Base-by-base conservation (phyloP, 2,113 vertebrate genomes). In the Lepus timidus region DNA sequence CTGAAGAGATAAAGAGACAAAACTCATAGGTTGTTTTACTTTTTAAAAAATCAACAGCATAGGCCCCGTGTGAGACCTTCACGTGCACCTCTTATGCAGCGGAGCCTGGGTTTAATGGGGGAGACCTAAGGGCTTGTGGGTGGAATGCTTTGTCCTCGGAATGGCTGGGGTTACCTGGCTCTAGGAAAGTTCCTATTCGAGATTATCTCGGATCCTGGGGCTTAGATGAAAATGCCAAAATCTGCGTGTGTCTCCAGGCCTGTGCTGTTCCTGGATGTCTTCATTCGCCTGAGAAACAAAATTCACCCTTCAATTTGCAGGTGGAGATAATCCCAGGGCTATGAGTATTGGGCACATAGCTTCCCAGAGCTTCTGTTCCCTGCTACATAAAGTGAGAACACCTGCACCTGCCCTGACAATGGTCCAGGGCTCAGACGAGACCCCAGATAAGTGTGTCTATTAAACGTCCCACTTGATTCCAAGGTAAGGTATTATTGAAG, bases 1-100 rank as follows among this genome's bases (percentile, higher is more conserved):
- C 96, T 95, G 92, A 96, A 89, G 96, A 97, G 93, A 95, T 96
- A 97, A 97, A 97, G 96, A 96, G 96, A 97, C 96, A 97, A 97
- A 97, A 92, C 94, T 96, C 95, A 87, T 89, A 88, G 36, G 90
- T 95, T 95, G 92, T 94, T 97, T 97, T 94, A 88, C 95, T 97
- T 96, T 96, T 87, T 62, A 52, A 67, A 80, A 96, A 95, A 79
- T 94, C 95, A 95, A 96, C 96, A 97, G 93, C 85, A 23, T 25
- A 33, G 80, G 88, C 74, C 85, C 93, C 82, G 78, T 31, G 33
- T 92, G 93, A 83, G 88, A 74, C 64, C 91, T 65, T 96, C 86
- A 64, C 29, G 17, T 81, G 88, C 33, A 31, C 73, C 78, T 83
- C 67, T 91, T 80, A 82, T 87, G 94, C 95, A 78, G 27, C 58